Conservation (phyloP, 2,888 invertebrate species). For the Lepidochitona cinerea region DNA sequence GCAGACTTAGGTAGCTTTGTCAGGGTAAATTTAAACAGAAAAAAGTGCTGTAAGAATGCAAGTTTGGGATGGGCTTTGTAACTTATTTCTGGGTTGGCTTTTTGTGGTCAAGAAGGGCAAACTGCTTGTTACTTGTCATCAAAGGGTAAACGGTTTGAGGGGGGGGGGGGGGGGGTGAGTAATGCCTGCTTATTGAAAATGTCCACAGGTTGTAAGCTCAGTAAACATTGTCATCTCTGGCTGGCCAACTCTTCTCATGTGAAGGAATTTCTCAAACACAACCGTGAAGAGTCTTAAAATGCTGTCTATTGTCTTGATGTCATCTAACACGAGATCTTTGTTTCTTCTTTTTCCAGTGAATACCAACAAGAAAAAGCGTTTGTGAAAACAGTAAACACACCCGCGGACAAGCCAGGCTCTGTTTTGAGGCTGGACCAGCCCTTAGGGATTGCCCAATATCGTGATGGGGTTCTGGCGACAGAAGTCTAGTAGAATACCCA, state of each 20-base stretch:
- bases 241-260: neutral
- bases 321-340: conserved; percentile 1
- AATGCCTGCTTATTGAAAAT: neutral
- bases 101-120: no score
- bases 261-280: neutral
- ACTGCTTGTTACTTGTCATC: no score
- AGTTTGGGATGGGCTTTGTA: no score
- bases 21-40: no score
- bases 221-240: neutral
- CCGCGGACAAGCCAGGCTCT: conserved; percentile 28
- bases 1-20: no score
- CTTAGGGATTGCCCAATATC: conserved; percentile 31
- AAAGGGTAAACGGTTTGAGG: no score
- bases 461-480: conserved; percentile 51
- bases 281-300: neutral
- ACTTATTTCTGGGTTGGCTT: no score
- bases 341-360: conserved; percentile 8
- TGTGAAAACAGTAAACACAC: neutral
- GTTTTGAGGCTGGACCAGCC: conserved; percentile 43
- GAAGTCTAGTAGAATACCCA: conserved; percentile 45
- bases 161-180: neutral
- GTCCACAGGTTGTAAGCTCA: neutral
- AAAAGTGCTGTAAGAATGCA: no score
- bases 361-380: conserved; percentile 5
- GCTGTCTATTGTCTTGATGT: neutral